A percentile compares a stretch with the other conserved stretches of the same genome.
phyloP scores from a whole-genome alignment of 2,113 vertebrate species.

The Plecotus auritus region DNA sequence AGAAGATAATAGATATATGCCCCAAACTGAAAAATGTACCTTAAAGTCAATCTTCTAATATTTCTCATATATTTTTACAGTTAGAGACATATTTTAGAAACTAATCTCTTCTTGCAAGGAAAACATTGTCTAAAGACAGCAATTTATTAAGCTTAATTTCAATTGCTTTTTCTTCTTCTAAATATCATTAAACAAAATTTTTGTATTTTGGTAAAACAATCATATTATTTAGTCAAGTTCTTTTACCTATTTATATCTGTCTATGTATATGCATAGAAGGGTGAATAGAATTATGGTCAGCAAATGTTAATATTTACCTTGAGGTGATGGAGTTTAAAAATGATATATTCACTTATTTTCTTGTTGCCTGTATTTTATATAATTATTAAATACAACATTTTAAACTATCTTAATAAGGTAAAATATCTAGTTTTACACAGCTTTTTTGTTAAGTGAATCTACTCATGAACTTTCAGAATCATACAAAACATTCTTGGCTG shows the following conservation, averaged over 20 bases:
- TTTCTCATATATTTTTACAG: neutral
- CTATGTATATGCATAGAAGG: neutral
- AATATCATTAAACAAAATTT: neutral
- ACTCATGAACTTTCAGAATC: constrained; percentile 17
- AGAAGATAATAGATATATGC: neutral
- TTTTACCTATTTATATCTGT: neutral
- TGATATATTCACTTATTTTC: neutral
- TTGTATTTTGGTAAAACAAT: neutral
- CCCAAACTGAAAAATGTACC: neutral
- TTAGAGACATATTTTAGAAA: neutral
- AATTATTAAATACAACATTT: neutral
- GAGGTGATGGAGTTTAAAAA: neutral
- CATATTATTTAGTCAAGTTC: neutral
- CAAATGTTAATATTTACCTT: neutral
- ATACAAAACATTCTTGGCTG: neutral
- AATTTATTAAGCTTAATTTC: neutral
- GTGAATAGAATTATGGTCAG: neutral
- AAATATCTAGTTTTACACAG: constrained; percentile 3
- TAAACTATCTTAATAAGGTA: neutral
- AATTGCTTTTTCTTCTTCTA: neutral
- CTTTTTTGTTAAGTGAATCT: neutral
- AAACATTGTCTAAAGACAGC: neutral
- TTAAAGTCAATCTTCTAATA: neutral
- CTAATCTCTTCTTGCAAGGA: neutral
- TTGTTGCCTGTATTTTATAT: neutral